Conservation (phyloP, 53 echinoderm and acorn worm genomes). For the Pentamera pediparva region DNA sequence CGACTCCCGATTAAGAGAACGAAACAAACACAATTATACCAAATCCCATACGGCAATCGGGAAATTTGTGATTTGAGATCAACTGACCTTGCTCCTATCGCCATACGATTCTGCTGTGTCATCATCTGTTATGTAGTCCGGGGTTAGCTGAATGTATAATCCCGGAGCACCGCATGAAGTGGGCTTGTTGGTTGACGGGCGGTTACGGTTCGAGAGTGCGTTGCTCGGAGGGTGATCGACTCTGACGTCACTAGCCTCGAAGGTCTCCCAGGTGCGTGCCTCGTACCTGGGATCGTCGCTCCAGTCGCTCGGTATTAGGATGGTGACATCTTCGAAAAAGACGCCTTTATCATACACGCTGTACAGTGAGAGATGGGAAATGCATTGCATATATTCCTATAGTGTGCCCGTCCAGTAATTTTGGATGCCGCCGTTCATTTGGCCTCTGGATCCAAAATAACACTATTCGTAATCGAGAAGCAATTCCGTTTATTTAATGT, state of each 20-base stretch:
- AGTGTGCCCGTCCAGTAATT: no score
- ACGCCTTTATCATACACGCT: constrained; percentile 29
- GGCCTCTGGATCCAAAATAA: no score
- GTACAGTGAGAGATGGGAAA: no score
- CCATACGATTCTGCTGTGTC: constrained; percentile 33
- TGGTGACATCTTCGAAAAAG: constrained; percentile 55
- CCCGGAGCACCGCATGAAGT: constrained; percentile 61
- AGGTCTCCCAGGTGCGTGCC: constrained; percentile 39
- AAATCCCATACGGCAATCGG: no score
- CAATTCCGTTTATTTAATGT: no score
- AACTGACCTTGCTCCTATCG: constrained; percentile 45
- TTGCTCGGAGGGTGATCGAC: constrained; percentile 41
- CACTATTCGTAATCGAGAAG: no score
- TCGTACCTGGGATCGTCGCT: constrained; percentile 13
- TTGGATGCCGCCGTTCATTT: no score
- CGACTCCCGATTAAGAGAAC: no score
- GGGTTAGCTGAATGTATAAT: constrained; percentile 55
- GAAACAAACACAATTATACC: no score
- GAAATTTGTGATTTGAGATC: no score
- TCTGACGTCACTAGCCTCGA: constrained; percentile 59
- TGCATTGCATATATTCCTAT: no score
- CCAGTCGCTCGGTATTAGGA: constrained; percentile 67
- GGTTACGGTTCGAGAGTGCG: constrained; percentile 2
- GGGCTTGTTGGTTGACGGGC: constrained; percentile 49
- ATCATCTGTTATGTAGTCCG: constrained; percentile 44